Evolutionary conservation across 2,113 vertebrate genomes (phyloP).

Genomic region (Mormyrus iriodes): DNA sequence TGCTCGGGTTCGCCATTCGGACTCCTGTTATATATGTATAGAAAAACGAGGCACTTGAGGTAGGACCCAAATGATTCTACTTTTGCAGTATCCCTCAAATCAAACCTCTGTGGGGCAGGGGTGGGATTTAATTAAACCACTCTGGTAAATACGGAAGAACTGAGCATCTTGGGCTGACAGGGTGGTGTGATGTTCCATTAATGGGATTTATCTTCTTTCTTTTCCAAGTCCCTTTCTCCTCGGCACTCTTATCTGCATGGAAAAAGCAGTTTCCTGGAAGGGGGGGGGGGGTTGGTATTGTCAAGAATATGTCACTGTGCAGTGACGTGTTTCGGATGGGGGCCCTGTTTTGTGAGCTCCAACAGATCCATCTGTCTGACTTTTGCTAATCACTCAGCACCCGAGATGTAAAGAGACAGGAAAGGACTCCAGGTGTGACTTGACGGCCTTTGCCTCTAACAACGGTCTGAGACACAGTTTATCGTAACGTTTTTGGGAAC

Average conservation of each 20-base stretch:
- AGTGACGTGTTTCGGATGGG: neutral
- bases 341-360: neutral
- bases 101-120: neutral
- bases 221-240: neutral
- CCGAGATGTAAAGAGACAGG: neutral
- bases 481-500: neutral
- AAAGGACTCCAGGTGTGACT: neutral
- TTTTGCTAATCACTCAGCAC: conserved; percentile 4
- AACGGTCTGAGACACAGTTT: neutral
- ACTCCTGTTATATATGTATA: neutral
- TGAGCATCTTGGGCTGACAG: neutral
- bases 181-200: neutral
- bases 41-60: neutral
- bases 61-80: neutral
- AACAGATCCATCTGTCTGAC: neutral
- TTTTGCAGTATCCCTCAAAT: neutral
- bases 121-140: neutral
- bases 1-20: neutral
- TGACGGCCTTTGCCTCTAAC: neutral
- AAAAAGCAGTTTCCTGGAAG: neutral
- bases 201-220: neutral
- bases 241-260: neutral
- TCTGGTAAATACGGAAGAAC: neutral
- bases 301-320: conserved; percentile 10
- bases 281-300: neutral